These are phyloP conservation scores for Enchytraeus crypticus DNA, from an alignment of 2,888 invertebrate genomes.

Conservation along the genomic window DNA sequence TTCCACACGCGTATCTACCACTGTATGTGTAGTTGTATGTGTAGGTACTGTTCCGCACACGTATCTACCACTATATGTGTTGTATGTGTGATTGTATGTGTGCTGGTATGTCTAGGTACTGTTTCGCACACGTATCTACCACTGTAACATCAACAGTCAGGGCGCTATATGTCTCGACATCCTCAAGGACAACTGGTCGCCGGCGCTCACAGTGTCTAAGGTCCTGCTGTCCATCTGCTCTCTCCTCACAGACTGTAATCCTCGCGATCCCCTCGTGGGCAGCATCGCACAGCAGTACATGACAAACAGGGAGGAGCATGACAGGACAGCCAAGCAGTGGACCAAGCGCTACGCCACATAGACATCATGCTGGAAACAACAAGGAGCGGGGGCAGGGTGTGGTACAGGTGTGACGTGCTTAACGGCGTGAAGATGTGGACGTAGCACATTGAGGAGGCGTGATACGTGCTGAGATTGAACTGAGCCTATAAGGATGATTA, in stretches of 20 bases:
- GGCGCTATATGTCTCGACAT: constrained; percentile 97
- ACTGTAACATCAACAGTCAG: constrained; percentile 98
- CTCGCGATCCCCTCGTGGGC: constrained; percentile 94
- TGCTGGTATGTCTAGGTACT: constrained; percentile 49
- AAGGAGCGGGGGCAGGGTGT: too few species aligned
- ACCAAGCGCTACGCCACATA: constrained; percentile 86
- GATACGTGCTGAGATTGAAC: too few species aligned
- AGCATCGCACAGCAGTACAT: constrained; percentile 96
- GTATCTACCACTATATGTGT: too few species aligned
- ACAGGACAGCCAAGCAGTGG: constrained; percentile 95
- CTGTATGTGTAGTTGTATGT: background rate
- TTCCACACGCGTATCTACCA: background rate
- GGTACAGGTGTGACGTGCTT: too few species aligned
- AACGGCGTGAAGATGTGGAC: too few species aligned
- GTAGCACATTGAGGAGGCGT: too few species aligned
- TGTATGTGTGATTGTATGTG: too few species aligned
- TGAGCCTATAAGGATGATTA: too few species aligned
- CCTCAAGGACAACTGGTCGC: constrained; percentile 96
- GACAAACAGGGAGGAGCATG: constrained; percentile 93
- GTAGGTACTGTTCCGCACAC: background rate
- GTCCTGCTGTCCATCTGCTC: constrained; percentile 87
- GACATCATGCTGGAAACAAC: too few species aligned
- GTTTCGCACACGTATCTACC: constrained; percentile 93
- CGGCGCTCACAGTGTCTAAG: constrained; percentile 95
- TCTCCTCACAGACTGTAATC: constrained; percentile 94